A percentile compares a stretch with the other conserved stretches of the same genome.
Conservation (phyloP, 2,797 vertebrate species). For the Capromys pilorides region DNA sequence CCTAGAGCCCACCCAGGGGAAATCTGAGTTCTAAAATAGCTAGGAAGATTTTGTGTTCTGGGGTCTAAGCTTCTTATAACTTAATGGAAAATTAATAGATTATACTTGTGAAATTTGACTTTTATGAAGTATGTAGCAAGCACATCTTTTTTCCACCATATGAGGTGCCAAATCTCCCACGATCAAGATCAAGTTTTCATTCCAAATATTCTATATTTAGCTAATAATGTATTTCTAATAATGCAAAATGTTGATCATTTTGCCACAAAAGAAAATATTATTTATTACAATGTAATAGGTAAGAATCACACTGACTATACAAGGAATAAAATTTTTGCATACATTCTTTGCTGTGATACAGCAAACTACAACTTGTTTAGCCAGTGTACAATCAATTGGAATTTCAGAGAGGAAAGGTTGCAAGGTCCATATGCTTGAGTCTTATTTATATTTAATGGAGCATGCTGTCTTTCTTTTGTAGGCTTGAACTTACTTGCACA, state of each 20-base stretch:
- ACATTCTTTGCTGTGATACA: not conserved
- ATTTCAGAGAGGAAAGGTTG: not conserved
- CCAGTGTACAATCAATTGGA: not conserved
- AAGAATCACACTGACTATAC: not conserved
- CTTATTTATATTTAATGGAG: constrained; percentile 25
- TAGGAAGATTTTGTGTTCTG: not conserved
- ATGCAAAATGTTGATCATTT: constrained; percentile 9
- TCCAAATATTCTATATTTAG: constrained; percentile 55
- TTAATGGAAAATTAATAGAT: not conserved
- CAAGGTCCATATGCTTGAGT: not conserved
- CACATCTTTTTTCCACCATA: not conserved
- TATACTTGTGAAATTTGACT: not conserved
- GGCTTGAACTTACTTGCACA: constrained; percentile 39
- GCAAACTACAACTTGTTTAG: not conserved
- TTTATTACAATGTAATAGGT: not conserved
- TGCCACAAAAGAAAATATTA: not conserved
- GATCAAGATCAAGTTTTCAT: not conserved
- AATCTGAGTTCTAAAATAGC: not conserved
- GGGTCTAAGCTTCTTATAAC: not conserved
- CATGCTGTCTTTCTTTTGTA: not conserved
- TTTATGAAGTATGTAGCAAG: not conserved
- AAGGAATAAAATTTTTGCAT: not conserved
- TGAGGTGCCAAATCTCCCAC: not conserved
- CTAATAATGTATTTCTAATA: not conserved
- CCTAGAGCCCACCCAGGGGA: fast-evolving